Conservation (phyloP, 2,797 vertebrate genomes). For the Sitta carolinensis region DNA sequence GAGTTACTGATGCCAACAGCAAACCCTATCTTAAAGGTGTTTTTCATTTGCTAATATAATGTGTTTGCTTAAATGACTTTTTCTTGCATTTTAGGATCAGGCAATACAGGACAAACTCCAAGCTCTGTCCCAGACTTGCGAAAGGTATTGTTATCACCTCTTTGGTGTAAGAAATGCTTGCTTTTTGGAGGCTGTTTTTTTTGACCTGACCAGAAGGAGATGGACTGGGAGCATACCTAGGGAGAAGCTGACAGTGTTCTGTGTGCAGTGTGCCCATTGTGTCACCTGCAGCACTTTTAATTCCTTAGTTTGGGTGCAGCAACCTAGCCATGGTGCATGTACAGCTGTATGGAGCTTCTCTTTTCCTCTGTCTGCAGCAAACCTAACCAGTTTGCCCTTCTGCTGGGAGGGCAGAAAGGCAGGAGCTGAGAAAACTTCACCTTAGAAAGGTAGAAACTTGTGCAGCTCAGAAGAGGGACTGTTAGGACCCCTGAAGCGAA, state of each 20-base stretch:
- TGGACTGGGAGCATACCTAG: neutral
- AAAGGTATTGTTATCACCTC: conserved; percentile 72
- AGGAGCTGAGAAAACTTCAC: neutral
- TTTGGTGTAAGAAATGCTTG: neutral
- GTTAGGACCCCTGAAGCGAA: neutral
- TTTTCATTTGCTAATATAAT: neutral
- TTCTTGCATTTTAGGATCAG: conserved; percentile 75
- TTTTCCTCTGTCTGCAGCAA: neutral
- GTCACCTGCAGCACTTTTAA: neutral
- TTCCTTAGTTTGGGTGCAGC: neutral
- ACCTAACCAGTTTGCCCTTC: neutral
- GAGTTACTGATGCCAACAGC: neutral
- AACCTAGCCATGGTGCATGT: neutral
- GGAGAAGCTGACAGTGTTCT: neutral
- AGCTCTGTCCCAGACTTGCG: conserved; percentile 70
- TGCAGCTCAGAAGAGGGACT: neutral
- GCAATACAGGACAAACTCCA: conserved; percentile 71
- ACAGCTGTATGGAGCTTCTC: neutral
- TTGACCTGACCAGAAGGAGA: neutral
- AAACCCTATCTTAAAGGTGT: neutral
- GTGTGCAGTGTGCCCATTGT: neutral
- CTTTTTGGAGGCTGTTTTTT: neutral
- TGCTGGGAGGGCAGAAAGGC: neutral
- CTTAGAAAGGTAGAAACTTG: neutral
- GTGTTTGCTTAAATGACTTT: conserved; percentile 5